These are phyloP conservation scores for Neomonachus schauinslandi DNA, from an alignment of 2,113 vertebrate genomes.

Conservation along the genomic window DNA sequence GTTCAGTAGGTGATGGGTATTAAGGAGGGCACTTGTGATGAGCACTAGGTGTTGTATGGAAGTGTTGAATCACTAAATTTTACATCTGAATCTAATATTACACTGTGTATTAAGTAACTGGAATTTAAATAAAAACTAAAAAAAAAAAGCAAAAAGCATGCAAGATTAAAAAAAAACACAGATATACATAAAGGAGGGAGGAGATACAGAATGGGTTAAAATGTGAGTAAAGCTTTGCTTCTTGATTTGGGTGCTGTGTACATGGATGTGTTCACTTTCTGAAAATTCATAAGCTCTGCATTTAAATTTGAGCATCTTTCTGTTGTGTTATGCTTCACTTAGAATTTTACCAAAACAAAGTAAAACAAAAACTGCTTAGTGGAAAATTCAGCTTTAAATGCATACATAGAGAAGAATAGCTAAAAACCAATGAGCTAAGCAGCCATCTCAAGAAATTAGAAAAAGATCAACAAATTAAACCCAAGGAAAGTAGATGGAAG, in stretches of 20 bases:
- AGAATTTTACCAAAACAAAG: constrained; percentile 55
- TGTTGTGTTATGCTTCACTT: constrained; percentile 30
- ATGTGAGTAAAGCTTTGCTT: neutral
- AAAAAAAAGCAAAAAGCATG: neutral
- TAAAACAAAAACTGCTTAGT: constrained; percentile 49
- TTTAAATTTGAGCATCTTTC: constrained; percentile 31
- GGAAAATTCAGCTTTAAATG: neutral
- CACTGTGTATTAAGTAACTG: neutral
- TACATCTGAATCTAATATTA: neutral
- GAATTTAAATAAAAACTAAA: neutral
- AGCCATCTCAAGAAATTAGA: constrained; percentile 47
- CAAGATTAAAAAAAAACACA: neutral
- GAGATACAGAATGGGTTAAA: neutral
- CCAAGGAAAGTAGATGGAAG: neutral
- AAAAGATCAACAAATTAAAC: constrained; percentile 43
- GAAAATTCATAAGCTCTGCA: constrained; percentile 55
- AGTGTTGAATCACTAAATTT: neutral
- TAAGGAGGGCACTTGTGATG: neutral
- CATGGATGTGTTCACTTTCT: constrained; percentile 25
- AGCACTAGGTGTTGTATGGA: neutral
- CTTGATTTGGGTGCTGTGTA: constrained; percentile 33
- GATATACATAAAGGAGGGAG: neutral
- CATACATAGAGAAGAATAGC: constrained; percentile 24
- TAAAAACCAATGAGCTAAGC: constrained; percentile 2
- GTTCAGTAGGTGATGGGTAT: neutral